Evolutionary conservation across 2,797 vertebrate genomes (phyloP).

Genomic region (Centroberyx gerrardi): DNA sequence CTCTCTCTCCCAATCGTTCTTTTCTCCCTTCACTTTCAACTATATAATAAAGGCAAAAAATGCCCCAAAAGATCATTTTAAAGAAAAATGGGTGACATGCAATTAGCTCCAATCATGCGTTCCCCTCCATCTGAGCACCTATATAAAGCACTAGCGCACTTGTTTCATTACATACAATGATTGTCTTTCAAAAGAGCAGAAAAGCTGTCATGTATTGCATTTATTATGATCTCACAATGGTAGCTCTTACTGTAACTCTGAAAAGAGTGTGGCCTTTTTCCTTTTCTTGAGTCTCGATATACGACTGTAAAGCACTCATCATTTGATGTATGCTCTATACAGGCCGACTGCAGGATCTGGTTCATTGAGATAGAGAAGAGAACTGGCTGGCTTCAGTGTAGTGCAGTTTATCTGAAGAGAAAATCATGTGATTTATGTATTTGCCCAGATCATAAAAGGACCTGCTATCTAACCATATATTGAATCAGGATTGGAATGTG

Average conservation of each 20-base stretch:
- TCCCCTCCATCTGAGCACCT: too few relatives aligned
- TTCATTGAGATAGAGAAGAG: slow-evolving; percentile 56
- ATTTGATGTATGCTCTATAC: slow-evolving; percentile 63
- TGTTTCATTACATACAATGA: neutral
- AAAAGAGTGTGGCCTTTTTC: slow-evolving; percentile 21
- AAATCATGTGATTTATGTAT: slow-evolving; percentile 66
- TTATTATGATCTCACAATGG: slow-evolving; percentile 24
- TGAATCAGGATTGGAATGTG: slow-evolving; percentile 50
- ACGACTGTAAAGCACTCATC: slow-evolving; percentile 50
- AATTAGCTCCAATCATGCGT: too few relatives aligned
- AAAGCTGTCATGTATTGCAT: neutral
- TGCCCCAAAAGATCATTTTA: too few relatives aligned
- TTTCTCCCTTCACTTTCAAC: too few relatives aligned
- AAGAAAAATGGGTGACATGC: too few relatives aligned
- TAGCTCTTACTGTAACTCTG: slow-evolving; percentile 20
- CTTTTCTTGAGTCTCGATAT: slow-evolving; percentile 34
- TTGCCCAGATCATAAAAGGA: slow-evolving; percentile 44
- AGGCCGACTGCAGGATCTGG: slow-evolving; percentile 40
- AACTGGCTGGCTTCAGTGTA: slow-evolving; percentile 22
- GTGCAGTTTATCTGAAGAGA: slow-evolving; percentile 29
- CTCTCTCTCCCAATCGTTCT: too few relatives aligned
- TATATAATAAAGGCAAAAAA: too few relatives aligned
- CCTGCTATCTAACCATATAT: slow-evolving; percentile 49
- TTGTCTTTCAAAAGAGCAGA: neutral
- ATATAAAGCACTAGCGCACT: too few relatives aligned